Conservation (phyloP, 2,797 vertebrate species). For the Hippopotamyrus pictus region DNA sequence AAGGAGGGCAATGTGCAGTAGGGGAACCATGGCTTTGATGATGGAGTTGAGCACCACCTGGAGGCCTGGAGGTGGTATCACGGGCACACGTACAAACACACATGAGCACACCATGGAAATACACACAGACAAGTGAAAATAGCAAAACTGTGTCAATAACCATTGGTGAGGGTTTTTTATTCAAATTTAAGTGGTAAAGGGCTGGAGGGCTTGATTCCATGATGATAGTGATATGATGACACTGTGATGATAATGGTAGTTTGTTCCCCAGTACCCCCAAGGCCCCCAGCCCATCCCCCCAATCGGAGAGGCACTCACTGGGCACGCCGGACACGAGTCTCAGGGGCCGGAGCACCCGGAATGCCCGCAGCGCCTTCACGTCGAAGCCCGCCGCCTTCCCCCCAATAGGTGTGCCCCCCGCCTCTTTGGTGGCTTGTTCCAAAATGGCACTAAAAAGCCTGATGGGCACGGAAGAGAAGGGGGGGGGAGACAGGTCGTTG, state of each 20-base stretch:
- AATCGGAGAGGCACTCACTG: slow-evolving; percentile 69
- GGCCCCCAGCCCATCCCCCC: not conserved
- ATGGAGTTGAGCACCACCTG: slow-evolving; percentile 99
- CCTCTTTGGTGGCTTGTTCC: slow-evolving; percentile 97
- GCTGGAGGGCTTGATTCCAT: not conserved
- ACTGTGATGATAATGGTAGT: not conserved
- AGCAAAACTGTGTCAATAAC: not conserved
- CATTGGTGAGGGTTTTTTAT: not conserved
- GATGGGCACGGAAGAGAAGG: slow-evolving; percentile 2
- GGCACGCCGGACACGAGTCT: slow-evolving; percentile 95
- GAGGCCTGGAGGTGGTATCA: slow-evolving; percentile 69
- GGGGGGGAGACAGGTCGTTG: not conserved
- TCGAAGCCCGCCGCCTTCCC: slow-evolving; percentile 96
- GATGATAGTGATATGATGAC: not conserved
- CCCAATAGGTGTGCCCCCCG: slow-evolving; percentile 86
- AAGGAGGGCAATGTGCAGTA: slow-evolving; percentile 95
- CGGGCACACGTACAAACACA: not conserved
- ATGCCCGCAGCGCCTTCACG: slow-evolving; percentile 93
- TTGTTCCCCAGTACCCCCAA: not conserved
- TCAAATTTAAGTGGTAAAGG: not conserved
- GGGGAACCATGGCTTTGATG: slow-evolving; percentile 98
- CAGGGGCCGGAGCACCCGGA: slow-evolving; percentile 89
- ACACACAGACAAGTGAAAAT: slow-evolving; percentile 13
- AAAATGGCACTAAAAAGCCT: slow-evolving; percentile 99
- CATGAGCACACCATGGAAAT: not conserved